These are phyloP conservation scores for Megalopta genalis DNA, from an alignment of 1,140 invertebrate species.

Conservation along the genomic window DNA sequence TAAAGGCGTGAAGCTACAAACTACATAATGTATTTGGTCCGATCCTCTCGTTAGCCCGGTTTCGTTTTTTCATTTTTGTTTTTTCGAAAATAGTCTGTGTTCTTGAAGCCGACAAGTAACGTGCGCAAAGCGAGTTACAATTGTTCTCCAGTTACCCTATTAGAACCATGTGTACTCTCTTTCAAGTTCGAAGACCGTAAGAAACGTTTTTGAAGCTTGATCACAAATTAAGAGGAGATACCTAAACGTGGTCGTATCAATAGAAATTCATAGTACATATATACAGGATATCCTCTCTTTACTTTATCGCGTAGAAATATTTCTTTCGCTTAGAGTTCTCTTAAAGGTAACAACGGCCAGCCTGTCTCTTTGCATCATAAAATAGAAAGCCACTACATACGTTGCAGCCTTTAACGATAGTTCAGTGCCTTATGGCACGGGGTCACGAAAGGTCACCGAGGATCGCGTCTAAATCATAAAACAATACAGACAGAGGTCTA, in stretches of 20 bases:
- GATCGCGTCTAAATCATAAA: too few species aligned
- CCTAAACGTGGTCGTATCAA: slow-evolving; percentile 48
- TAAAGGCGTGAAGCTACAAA: slow-evolving; percentile 65
- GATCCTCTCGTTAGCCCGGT: slow-evolving; percentile 60
- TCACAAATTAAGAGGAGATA: slow-evolving; percentile 33
- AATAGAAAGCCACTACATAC: too few species aligned
- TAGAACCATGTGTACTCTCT: slow-evolving; percentile 16
- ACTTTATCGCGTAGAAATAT: background rate
- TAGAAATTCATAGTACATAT: slow-evolving; percentile 34
- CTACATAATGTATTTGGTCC: slow-evolving; percentile 68
- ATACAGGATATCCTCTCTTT: slow-evolving; percentile 1
- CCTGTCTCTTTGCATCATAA: too few species aligned
- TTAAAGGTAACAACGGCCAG: background rate
- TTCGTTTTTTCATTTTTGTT: slow-evolving; percentile 2
- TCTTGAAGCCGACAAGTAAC: slow-evolving; percentile 47
- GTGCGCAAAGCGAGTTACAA: slow-evolving; percentile 43
- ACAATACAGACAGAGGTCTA: too few species aligned
- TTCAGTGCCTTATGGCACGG: too few species aligned
- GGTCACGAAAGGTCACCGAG: too few species aligned
- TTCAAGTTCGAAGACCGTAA: slow-evolving; percentile 39
- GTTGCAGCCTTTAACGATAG: too few species aligned
- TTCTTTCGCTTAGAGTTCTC: background rate
- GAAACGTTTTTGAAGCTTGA: slow-evolving; percentile 13
- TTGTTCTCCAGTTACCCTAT: slow-evolving; percentile 20
- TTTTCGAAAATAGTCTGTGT: slow-evolving; percentile 45